These are phyloP conservation scores for Caenorhabditis inopinata DNA, from an alignment of 1,140 invertebrate genomes.

Conservation along the genomic window DNA sequence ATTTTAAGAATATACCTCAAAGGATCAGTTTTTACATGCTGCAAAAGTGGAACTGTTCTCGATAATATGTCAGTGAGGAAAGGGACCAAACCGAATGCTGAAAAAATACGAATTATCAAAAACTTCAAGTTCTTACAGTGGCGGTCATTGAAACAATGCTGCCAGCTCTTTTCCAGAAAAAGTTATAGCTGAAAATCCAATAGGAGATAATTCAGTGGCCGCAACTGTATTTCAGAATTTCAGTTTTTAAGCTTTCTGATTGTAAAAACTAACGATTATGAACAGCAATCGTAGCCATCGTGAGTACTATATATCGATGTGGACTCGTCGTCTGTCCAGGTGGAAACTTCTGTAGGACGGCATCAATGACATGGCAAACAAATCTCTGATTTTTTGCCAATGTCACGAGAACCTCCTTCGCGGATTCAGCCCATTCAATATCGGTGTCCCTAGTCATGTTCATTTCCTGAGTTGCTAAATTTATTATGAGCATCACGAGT, in stretches of 20 bases:
- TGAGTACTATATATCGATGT: slow-evolving; percentile 58
- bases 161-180: too few species aligned
- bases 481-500: slow-evolving; percentile 61
- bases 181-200: too few species aligned
- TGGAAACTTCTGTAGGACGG: slow-evolving; percentile 61
- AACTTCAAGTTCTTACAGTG: too few species aligned
- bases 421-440: slow-evolving; percentile 60
- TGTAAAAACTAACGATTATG: slow-evolving; percentile 55
- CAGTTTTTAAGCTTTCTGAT: too few species aligned
- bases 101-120: too few species aligned
- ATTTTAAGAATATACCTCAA: too few species aligned
- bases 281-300: slow-evolving; percentile 59
- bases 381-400: slow-evolving; percentile 56
- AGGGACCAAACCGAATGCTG: slow-evolving; percentile 59
- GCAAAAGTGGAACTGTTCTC: slow-evolving; percentile 58
- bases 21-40: slow-evolving; percentile 59
- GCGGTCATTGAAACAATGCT: too few species aligned
- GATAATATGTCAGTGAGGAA: slow-evolving; percentile 62
- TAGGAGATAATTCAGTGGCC: too few species aligned
- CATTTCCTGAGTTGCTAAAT: slow-evolving; percentile 65
- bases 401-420: slow-evolving; percentile 61
- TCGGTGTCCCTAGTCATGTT: slow-evolving; percentile 61
- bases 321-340: slow-evolving; percentile 57
- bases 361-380: slow-evolving; percentile 59
- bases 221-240: too few species aligned